Conservation (phyloP, 2,113 vertebrate species). For the Pavo muticus region DNA sequence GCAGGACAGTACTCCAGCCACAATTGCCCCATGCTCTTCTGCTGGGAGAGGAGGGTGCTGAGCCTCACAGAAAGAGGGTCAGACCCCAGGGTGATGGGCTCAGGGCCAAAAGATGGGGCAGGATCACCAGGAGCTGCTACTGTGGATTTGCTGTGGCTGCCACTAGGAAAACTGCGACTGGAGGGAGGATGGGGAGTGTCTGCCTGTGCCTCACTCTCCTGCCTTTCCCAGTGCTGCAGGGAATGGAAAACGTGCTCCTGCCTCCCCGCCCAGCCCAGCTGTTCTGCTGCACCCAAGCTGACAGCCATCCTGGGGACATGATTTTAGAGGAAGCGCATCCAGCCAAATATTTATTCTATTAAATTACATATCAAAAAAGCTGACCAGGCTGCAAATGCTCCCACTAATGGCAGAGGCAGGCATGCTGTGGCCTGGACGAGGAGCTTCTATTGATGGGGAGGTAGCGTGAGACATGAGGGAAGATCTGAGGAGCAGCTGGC, state of each 20-base stretch:
- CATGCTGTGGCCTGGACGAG: background rate
- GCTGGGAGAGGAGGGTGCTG: background rate
- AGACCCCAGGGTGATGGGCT: background rate
- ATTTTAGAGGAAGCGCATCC: slow-evolving; percentile 30
- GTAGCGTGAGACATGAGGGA: background rate
- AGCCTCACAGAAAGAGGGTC: background rate
- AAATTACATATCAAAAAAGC: slow-evolving; percentile 57
- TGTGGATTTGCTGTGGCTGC: background rate
- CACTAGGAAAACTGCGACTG: background rate
- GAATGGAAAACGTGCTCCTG: slow-evolving; percentile 6
- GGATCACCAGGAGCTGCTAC: background rate
- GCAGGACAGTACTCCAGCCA: background rate
- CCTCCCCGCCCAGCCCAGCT: background rate
- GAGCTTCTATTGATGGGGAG: background rate
- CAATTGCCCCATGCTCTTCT: background rate
- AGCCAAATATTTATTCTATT: slow-evolving; percentile 70
- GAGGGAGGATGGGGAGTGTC: background rate
- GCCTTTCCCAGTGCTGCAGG: background rate
- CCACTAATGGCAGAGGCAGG: slow-evolving; percentile 52
- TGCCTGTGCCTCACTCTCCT: fast-evolving
- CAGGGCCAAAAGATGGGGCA: background rate
- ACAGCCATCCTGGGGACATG: background rate
- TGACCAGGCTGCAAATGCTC: slow-evolving; percentile 53
- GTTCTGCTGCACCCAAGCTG: background rate
- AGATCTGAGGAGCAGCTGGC: slow-evolving; percentile 44